Evolutionary conservation across 2,113 vertebrate species (phyloP), one percentile per base, ranked within the genome.

Genomic region (Solea solea): DNA sequence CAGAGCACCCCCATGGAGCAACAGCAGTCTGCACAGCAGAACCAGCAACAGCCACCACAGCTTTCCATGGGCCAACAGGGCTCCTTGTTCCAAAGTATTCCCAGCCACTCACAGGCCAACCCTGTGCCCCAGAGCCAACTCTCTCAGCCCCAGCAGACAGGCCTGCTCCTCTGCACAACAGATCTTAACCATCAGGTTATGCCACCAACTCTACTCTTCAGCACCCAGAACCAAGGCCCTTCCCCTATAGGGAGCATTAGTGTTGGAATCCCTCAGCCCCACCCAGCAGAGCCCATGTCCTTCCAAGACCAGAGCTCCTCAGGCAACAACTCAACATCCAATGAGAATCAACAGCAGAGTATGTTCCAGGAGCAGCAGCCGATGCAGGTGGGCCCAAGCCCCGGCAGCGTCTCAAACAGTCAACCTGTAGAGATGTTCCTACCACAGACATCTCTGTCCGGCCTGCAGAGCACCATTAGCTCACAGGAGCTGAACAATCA

Each of bases 361-460:
- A 92, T 99, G 71, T 99, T 96, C 91, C 98, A 97, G 83, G 95
- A 94, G 72, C 97, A 96, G 1, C 95, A 97, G 83, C 97, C 96
- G 82, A 97, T 99, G 91, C 98, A 99, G 86, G 80, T 99, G 80
- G 96, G 96, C 48, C 94, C 95, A 70, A 95, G 95, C 74, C 80
- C 91, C 42, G 83, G 70, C 39, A 91, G 84, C 52, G 91, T 95
- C 83, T 91, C 93, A 59, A 95, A 70, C 95, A 96, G 13, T 93
- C 96, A 85, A 93, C 87, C 82, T 0, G 95, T 98, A 78, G 94
- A 97, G 71, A 93, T 98, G 67, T 99, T 96, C 88, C 93, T 99
- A 65, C 96, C 96, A 53, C 95, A 96, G 78, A 92, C 96, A 56
- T 95, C 97, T 76, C 96, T 99, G 87, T 96, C 96, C 72, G 93